phyloP scores from a whole-genome alignment of 2,888 invertebrate species.

The Carterocephalus palaemon region DNA sequence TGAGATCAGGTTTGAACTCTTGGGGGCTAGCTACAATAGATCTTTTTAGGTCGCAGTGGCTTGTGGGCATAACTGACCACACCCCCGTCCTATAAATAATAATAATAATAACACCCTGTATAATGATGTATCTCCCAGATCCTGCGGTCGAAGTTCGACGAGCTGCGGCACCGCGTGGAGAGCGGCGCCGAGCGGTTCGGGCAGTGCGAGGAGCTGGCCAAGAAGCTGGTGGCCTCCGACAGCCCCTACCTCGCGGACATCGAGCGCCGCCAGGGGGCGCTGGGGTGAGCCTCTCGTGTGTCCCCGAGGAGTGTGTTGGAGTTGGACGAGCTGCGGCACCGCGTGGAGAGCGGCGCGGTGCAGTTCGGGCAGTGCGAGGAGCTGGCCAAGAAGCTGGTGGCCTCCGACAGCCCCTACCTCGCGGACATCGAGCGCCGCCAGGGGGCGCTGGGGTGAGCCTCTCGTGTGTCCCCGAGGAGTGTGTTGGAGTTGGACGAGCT shows the following conservation, averaged over 20 bases:
- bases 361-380: slow-evolving; percentile 94
- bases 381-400: slow-evolving; percentile 91
- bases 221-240: slow-evolving; percentile 90
- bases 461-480: too few relatives aligned
- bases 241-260: slow-evolving; percentile 92
- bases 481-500: slow-evolving; percentile 96
- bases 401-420: slow-evolving; percentile 91
- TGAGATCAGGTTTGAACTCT: background rate
- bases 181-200: slow-evolving; percentile 93
- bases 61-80: too few relatives aligned
- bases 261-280: slow-evolving; percentile 89
- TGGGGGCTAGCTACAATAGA: background rate
- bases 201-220: slow-evolving; percentile 93
- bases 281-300: slow-evolving; percentile 90
- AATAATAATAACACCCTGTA: too few relatives aligned
- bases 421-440: slow-evolving; percentile 91
- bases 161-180: slow-evolving; percentile 93
- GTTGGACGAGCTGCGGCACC: slow-evolving; percentile 95
- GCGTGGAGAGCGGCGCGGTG: slow-evolving; percentile 93
- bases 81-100: too few relatives aligned
- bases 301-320: too few relatives aligned
- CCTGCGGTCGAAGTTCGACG: slow-evolving; percentile 93
- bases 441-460: slow-evolving; percentile 89
- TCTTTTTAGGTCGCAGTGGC: too few relatives aligned
- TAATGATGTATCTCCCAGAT: slow-evolving; percentile 79